phyloP scores from a whole-genome alignment of 1,140 invertebrate species.

The Meloidogyne chitwoodi region DNA sequence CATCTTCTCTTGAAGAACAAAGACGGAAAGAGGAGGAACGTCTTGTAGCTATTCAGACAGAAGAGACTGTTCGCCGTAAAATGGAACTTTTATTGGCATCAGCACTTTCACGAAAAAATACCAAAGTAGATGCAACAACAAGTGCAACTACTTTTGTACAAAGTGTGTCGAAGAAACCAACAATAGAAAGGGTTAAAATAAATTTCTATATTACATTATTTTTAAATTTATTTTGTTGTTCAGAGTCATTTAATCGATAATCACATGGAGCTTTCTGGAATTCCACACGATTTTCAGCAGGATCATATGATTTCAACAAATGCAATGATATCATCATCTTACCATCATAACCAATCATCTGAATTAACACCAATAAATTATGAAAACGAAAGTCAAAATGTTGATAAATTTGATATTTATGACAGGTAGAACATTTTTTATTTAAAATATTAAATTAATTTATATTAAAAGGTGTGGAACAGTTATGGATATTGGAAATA shows the following conservation, averaged over 20 bases:
- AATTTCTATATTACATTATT: background rate
- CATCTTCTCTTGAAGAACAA: background rate
- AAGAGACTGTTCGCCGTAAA: background rate
- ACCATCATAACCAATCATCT: background rate
- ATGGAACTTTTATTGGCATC: background rate
- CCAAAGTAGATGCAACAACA: background rate
- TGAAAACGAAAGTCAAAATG: background rate
- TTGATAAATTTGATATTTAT: background rate
- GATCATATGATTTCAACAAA: background rate
- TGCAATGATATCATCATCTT: background rate
- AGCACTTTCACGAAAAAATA: background rate
- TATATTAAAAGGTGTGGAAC: background rate
- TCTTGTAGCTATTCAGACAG: background rate
- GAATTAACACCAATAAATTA: slow-evolving; percentile 13
- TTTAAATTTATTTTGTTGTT: background rate
- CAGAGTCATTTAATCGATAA: background rate
- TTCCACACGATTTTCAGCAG: slow-evolving; percentile 11
- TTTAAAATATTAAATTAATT: background rate
- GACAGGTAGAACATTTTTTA: background rate
- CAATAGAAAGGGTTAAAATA: background rate
- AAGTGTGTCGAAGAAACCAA: background rate
- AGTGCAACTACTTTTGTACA: background rate
- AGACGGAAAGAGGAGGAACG: background rate
- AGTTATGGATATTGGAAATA: background rate
- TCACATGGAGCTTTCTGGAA: background rate